Conservation (phyloP, 2,888 invertebrate species). For the Aplocera efformata region DNA sequence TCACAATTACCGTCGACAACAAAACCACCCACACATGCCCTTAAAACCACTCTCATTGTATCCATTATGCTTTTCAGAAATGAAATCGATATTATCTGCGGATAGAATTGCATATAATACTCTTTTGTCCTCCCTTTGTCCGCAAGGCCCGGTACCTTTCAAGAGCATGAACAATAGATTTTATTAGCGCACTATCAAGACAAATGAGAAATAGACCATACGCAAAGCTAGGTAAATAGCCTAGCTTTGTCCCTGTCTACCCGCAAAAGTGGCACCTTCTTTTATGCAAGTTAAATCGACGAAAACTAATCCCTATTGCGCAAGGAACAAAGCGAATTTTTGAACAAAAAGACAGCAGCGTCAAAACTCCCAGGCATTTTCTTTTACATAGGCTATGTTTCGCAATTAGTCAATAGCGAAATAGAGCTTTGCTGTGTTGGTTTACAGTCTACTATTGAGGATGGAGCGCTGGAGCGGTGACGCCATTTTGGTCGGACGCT, state of each 20-base stretch:
- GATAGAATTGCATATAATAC: slow-evolving; percentile 21
- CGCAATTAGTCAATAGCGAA: slow-evolving; percentile 23
- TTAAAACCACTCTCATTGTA: slow-evolving; percentile 22
- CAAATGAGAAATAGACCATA: slow-evolving; percentile 75
- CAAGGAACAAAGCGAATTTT: slow-evolving; percentile 54
- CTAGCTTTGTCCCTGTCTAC: slow-evolving; percentile 56
- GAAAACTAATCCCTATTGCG: slow-evolving; percentile 45
- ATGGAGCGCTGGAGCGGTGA: slow-evolving; percentile 37
- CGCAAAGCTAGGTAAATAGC: slow-evolving; percentile 66
- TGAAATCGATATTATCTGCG: slow-evolving; percentile 34
- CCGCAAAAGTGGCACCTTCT: slow-evolving; percentile 68
- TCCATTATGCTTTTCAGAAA: slow-evolving; percentile 28
- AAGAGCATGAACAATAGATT: slow-evolving; percentile 53
- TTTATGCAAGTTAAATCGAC: slow-evolving; percentile 46
- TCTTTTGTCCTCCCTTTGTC: slow-evolving; percentile 27
- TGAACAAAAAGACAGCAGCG: slow-evolving; percentile 48
- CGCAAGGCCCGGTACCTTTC: slow-evolving; percentile 24
- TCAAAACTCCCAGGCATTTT: slow-evolving; percentile 66
- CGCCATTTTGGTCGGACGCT: slow-evolving; percentile 60
- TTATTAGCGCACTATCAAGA: slow-evolving; percentile 70
- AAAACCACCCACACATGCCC: too few species aligned
- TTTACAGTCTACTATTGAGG: slow-evolving; percentile 42
- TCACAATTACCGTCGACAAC: too few species aligned
- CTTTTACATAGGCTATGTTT: slow-evolving; percentile 65
- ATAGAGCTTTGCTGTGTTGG: slow-evolving; percentile 21